These are phyloP conservation scores for Exaiptasia diaphana DNA, from an alignment of 64 coral and sea anemone genomes.

Conservation along the genomic window DNA sequence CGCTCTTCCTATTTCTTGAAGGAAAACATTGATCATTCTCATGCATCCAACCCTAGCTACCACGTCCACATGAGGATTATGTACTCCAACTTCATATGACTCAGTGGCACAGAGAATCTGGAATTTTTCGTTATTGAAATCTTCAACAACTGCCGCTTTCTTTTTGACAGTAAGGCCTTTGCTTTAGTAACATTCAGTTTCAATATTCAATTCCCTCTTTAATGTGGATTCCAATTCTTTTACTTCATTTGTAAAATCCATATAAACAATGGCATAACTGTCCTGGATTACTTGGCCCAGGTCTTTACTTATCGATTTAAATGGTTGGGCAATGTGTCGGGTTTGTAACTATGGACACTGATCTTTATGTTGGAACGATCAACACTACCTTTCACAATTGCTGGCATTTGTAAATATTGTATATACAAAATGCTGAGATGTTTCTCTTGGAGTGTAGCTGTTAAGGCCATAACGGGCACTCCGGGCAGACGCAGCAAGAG, in stretches of 20 bases:
- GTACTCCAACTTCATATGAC: constrained; percentile 42
- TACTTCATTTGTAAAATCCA: constrained; percentile 50
- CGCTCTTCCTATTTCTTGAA: constrained; percentile 52
- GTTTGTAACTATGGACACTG: constrained; percentile 1
- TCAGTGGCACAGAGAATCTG: constrained; percentile 45
- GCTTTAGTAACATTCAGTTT: background rate
- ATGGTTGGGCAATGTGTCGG: background rate
- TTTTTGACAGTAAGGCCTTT: background rate
- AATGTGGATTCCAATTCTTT: background rate
- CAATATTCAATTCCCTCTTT: background rate
- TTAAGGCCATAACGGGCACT: constrained; percentile 37
- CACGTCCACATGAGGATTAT: constrained; percentile 47
- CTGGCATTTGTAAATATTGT: background rate
- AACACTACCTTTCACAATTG: constrained; percentile 4
- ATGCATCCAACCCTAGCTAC: constrained; percentile 35
- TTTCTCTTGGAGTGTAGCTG: constrained; percentile 14
- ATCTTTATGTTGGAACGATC: constrained; percentile 40
- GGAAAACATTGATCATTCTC: background rate
- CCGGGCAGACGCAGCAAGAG: background rate
- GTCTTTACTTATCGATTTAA: background rate
- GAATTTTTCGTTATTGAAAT: background rate
- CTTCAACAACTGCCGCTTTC: background rate
- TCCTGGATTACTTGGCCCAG: background rate
- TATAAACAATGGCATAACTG: constrained; percentile 31
- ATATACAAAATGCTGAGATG: background rate